phyloP scores from a whole-genome alignment of 2,797 vertebrate genomes.

The Eulemur rubriventer region DNA sequence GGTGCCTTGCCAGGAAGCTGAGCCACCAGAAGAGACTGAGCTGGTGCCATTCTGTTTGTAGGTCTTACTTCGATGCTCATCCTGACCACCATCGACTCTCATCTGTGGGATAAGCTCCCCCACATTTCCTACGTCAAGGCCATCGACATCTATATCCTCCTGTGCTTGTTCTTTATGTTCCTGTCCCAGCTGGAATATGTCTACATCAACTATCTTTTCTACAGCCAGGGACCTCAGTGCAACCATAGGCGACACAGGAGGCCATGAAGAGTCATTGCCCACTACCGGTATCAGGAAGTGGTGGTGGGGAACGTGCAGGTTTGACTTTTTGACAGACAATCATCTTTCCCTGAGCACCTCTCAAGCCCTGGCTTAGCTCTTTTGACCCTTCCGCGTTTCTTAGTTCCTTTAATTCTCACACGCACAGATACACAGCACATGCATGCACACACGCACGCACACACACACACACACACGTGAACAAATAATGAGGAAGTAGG shows the following conservation, averaged over 20 bases:
- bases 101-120: slow-evolving; percentile 95
- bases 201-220: slow-evolving; percentile 99
- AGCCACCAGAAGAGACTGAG: neutral
- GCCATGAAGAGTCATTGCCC: slow-evolving; percentile 28
- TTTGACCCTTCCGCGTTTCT: neutral
- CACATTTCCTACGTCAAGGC: slow-evolving; percentile 98
- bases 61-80: slow-evolving; percentile 98
- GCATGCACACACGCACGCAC: neutral
- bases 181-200: slow-evolving; percentile 98
- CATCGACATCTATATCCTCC: slow-evolving; percentile 99
- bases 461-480: neutral
- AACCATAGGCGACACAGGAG: slow-evolving; percentile 93
- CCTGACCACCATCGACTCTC: slow-evolving; percentile 98
- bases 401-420: neutral
- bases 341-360: neutral
- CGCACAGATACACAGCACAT: neutral
- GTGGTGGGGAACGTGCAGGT: slow-evolving; percentile 40
- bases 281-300: slow-evolving; percentile 37
- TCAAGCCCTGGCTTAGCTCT: neutral
- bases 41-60: slow-evolving; percentile 79
- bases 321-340: slow-evolving; percentile 14
- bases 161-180: slow-evolving; percentile 98
- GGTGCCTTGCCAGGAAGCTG: neutral
- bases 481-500: neutral
- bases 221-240: slow-evolving; percentile 92